A percentile compares a stretch with the other conserved stretches of the same genome.
Evolutionary conservation across 2,888 invertebrate species (phyloP).

Genomic region (Rhimphoctona megacephalus): DNA sequence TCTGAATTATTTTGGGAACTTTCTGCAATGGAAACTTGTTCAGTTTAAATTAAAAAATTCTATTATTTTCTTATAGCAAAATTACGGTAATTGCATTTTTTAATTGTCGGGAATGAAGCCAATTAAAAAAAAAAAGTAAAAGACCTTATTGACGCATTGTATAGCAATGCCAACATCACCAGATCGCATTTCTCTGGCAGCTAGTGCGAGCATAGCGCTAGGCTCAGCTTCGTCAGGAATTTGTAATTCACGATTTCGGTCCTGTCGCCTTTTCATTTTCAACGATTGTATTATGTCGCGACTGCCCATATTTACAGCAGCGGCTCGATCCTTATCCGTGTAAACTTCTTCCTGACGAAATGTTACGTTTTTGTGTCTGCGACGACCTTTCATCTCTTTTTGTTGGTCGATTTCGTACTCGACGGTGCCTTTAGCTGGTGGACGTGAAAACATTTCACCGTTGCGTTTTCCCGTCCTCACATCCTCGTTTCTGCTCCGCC

Average conservation of each 20-base stretch:
- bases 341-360: conserved; percentile 90
- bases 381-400: conserved; percentile 81
- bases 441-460: conserved; percentile 42
- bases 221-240: conserved; percentile 93
- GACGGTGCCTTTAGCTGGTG: conserved; percentile 71
- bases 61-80: background rate
- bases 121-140: background rate
- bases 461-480: conserved; percentile 35
- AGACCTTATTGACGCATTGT: conserved; percentile 92
- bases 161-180: conserved; percentile 91
- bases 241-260: conserved; percentile 90
- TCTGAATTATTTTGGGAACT: background rate
- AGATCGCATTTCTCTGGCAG: conserved; percentile 91
- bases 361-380: conserved; percentile 75
- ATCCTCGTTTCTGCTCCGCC: conserved; percentile 60
- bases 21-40: background rate
- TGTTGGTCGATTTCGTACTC: conserved; percentile 79
- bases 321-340: conserved; percentile 96
- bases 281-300: conserved; percentile 94
- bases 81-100: background rate
- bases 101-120: background rate
- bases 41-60: background rate
- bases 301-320: conserved; percentile 94
- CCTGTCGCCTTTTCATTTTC: conserved; percentile 92
- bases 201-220: conserved; percentile 90